Base-by-base conservation (phyloP, 2,797 vertebrate genomes). In the Amniataba percoides region DNA sequence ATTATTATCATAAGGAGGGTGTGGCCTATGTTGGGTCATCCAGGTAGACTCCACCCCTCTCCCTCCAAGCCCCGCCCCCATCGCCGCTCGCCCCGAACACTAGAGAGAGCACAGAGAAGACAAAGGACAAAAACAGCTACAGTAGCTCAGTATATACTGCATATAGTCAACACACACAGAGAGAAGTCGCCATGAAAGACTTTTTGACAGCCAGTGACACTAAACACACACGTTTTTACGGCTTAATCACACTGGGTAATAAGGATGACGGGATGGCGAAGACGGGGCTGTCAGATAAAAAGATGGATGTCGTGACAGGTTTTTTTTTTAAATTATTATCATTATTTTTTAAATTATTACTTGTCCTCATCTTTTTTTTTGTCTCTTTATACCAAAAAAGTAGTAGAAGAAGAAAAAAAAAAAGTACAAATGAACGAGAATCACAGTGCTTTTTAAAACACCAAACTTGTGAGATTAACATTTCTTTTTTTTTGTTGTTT, bases 101-200 rank as follows among this genome's bases (percentile, higher is more conserved):
- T 96, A 98, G 96, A 97, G 96, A 97, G 96, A 97, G 97, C 98
- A 99, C 97, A 98, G 97, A 98, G 97, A 99, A 97, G 98, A 99
- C 97, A 96, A 97, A 97, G 95, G 97, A 98, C 97, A 96, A 96
- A 83, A 98, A 99, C 97, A 96, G 97, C 97, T 97, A 99, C 98
- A 93, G 97, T 96, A 98, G 97, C 97, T 98, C 96, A 96, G 97
- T 97, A 99, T 98, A 99, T 98, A 99, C 98, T 97, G 97, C 98
- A 98, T 99, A 99, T 99, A 98, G 97, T 97, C 83, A 99, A 99
- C 97, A 99, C 97, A 98, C 97, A 98, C 96, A 96, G 96, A 89
- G 87, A 97, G 96, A 97, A 97, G 97, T 97, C 95, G 97, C 96
- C 96, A 96, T 97, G 97, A 97, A 95, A 96, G 96, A 97, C 97